Conservation (phyloP, 2,888 invertebrate genomes). For the Bombylius discolor region DNA sequence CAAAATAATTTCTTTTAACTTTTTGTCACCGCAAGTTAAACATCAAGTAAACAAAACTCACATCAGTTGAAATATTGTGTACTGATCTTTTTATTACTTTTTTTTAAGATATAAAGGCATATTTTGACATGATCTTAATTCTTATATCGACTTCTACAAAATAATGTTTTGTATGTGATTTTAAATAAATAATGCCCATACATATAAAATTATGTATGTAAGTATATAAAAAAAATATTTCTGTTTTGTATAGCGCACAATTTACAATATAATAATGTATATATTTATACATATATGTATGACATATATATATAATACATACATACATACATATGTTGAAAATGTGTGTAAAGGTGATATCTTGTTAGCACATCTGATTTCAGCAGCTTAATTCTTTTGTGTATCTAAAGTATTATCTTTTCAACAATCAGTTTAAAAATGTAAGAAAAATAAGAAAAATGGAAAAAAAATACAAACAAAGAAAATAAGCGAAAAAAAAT, state of each 20-base stretch:
- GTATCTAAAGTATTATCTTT: background rate
- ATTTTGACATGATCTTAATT: no score
- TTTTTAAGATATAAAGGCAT: no score
- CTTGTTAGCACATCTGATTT: background rate
- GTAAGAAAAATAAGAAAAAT: background rate
- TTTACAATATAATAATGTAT: background rate
- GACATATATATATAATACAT: background rate
- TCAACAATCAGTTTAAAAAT: background rate
- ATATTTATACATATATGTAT: background rate
- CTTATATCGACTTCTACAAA: no score
- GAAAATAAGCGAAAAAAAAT: background rate
- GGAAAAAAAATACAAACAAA: background rate
- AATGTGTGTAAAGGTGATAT: background rate
- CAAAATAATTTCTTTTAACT: background rate
- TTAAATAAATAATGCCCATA: no score
- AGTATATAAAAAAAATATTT: no score
- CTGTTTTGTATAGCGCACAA: no score
- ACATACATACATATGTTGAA: background rate
- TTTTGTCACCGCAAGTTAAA: background rate
- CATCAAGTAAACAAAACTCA: background rate
- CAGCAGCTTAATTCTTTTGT: background rate
- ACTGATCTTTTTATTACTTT: no score
- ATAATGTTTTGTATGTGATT: no score
- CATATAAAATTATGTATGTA: no score
- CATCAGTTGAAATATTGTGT: background rate